phyloP scores from a whole-genome alignment of 2,888 invertebrate genomes.

The Orgyia antiqua region DNA sequence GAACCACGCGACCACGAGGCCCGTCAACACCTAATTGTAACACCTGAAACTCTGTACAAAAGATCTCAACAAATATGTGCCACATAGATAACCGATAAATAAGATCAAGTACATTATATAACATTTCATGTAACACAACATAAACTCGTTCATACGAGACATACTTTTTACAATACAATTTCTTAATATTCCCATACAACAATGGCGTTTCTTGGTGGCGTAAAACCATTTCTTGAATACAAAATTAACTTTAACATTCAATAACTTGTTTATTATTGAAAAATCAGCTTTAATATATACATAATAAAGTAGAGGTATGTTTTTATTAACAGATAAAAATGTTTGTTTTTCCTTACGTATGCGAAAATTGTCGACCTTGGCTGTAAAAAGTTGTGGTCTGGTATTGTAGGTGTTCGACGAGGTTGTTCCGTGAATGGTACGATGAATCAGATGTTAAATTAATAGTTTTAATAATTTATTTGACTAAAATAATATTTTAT shows the following conservation, averaged over 20 bases:
- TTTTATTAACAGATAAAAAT: conserved; percentile 1
- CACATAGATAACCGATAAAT: no score
- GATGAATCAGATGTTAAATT: conserved; percentile 16
- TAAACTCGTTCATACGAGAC: background rate
- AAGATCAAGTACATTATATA: background rate
- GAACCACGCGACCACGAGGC: no score
- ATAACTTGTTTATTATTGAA: background rate
- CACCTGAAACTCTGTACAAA: no score
- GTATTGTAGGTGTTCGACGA: conserved; percentile 19
- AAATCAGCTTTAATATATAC: background rate
- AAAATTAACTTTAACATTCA: conserved; percentile 4
- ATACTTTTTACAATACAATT: conserved; percentile 19
- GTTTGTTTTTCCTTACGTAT: conserved; percentile 3
- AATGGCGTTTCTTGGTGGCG: conserved; percentile 15
- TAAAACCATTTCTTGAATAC: conserved; percentile 18
- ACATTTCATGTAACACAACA: background rate
- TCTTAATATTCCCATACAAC: conserved; percentile 23
- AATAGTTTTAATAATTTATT: no score
- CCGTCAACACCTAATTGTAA: no score
- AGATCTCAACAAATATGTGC: no score
- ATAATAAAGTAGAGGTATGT: background rate
- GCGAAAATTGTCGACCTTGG: conserved; percentile 21
- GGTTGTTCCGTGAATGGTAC: conserved; percentile 21
- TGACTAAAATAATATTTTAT: no score
- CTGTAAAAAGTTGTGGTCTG: conserved; percentile 20